Conservation (phyloP, 30 jellyfish, hydroid and myxozoan species). For the Aurelia aurita region DNA sequence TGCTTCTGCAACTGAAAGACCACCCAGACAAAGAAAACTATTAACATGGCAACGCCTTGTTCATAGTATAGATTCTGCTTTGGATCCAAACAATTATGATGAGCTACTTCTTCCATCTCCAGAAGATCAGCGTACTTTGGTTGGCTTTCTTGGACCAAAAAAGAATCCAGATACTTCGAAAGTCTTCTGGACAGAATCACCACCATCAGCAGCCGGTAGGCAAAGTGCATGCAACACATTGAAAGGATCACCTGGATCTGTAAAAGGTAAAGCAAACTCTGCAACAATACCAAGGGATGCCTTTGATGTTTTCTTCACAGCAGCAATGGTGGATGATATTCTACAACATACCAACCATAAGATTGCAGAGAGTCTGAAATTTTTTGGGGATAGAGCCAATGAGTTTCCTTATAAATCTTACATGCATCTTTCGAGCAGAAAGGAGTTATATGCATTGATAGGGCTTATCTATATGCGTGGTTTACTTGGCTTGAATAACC, state of each 20-base stretch:
- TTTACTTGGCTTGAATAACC: not conserved
- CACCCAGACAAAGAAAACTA: not conserved
- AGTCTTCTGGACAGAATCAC: slow-evolving; percentile 2
- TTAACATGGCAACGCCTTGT: not conserved
- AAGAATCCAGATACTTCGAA: not conserved
- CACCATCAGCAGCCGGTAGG: slow-evolving; percentile 13
- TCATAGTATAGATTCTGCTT: not conserved
- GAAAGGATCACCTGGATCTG: not conserved
- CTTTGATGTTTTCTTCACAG: not conserved
- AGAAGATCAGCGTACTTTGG: not conserved
- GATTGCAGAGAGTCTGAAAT: not conserved
- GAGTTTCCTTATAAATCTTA: not conserved
- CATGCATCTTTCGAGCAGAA: not conserved
- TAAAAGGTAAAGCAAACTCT: not conserved
- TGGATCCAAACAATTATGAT: not conserved
- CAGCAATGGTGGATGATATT: not conserved
- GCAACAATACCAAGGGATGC: not conserved
- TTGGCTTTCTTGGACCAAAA: slow-evolving; percentile 2
- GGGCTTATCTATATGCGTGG: not conserved
- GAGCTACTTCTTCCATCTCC: not conserved
- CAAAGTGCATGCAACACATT: slow-evolving; percentile 1
- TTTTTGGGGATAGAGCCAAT: not conserved
- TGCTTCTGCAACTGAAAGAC: not conserved
- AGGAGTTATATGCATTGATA: not conserved
- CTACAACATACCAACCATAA: not conserved